phyloP scores from a whole-genome alignment of 64 coral and sea anemone species.

The Trachythela sp. region DNA sequence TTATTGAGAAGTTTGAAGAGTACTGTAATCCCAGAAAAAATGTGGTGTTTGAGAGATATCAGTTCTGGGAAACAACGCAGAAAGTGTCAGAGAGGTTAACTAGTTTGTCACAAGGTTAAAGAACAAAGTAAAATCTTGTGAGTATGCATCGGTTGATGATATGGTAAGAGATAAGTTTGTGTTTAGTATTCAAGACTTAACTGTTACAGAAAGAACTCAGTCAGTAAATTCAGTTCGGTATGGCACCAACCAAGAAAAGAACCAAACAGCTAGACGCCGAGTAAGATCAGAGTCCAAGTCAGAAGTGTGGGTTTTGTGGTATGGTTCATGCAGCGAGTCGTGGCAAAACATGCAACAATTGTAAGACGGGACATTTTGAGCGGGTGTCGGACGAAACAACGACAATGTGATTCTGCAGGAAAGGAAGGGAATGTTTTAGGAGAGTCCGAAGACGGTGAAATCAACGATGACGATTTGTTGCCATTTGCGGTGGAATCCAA shows the following conservation, averaged over 20 bases:
- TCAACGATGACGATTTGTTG: background rate
- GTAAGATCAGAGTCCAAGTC: background rate
- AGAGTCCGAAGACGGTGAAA: background rate
- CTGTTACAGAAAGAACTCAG: constrained; percentile 26
- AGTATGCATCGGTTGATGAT: constrained; percentile 4
- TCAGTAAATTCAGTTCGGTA: constrained; percentile 1
- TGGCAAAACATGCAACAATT: constrained; percentile 36
- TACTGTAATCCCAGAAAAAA: no score
- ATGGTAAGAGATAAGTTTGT: constrained; percentile 42
- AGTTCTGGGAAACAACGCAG: constrained; percentile 37
- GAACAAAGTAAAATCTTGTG: constrained; percentile 32
- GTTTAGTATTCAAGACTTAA: constrained; percentile 29
- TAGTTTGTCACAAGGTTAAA: constrained; percentile 40
- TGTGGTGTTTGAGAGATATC: constrained; percentile 44
- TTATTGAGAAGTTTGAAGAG: constrained; percentile 31
- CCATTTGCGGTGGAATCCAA: constrained; percentile 7
- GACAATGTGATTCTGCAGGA: background rate
- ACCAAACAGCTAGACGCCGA: background rate
- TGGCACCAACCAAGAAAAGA: background rate
- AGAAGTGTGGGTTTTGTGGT: constrained; percentile 20
- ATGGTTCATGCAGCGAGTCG: background rate
- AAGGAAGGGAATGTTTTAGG: background rate
- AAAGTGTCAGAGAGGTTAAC: constrained; percentile 18
- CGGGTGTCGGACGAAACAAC: background rate
- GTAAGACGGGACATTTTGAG: constrained; percentile 17